Conservation (phyloP, 30 jellyfish, hydroid and myxozoan genomes). For the Hydractinia echinata region DNA sequence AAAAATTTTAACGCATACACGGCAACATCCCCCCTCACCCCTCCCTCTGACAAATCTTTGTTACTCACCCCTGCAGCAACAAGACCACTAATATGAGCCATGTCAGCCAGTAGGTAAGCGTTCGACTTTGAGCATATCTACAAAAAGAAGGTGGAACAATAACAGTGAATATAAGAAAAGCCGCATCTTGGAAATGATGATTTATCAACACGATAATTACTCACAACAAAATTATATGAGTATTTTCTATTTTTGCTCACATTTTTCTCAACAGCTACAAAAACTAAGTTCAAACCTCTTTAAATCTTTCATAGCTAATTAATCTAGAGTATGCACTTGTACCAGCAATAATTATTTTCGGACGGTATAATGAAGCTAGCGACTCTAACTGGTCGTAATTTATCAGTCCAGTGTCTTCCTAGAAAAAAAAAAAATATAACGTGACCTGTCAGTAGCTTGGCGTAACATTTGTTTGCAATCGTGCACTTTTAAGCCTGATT, state of each 20-base stretch:
- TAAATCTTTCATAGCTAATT: constrained; percentile 73
- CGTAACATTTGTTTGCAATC: too few species aligned
- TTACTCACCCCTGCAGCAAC: constrained; percentile 94
- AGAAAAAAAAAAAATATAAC: not conserved
- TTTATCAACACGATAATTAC: not conserved
- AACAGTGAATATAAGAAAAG: too few species aligned
- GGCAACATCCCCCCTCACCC: not conserved
- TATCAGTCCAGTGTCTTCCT: constrained; percentile 83
- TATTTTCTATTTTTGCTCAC: not conserved
- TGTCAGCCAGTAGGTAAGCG: constrained; percentile 88
- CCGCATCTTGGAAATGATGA: too few species aligned
- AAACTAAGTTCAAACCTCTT: constrained; percentile 39
- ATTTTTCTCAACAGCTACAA: not conserved
- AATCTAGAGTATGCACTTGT: constrained; percentile 96
- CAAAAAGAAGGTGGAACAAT: not conserved
- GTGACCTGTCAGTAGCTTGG: too few species aligned
- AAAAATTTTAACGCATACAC: not conserved
- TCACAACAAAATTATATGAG: not conserved
- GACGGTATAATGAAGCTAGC: constrained; percentile 67
- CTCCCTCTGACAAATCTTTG: not conserved
- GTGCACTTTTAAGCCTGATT: not conserved
- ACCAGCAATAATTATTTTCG: constrained; percentile 94
- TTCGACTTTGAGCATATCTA: constrained; percentile 45
- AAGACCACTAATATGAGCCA: constrained; percentile 99
- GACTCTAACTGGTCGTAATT: constrained; percentile 87